Percentiles rank a stretch among this genome's conserved stretches.
Conservation (phyloP, 92 coral and sea anemone genomes). For the Paragorgia papillata region DNA sequence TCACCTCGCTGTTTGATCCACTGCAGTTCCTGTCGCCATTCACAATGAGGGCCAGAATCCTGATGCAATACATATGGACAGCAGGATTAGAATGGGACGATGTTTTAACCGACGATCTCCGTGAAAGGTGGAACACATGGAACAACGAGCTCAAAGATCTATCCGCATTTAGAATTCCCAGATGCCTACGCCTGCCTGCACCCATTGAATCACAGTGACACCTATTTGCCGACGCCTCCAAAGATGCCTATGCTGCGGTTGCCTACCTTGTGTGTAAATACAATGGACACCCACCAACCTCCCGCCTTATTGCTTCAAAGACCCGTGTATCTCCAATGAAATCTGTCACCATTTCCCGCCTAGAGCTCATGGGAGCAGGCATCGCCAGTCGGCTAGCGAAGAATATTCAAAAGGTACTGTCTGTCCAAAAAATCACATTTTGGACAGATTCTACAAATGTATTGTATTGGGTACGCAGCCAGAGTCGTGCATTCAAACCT, state of each 20-base stretch:
- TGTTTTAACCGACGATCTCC: slow-evolving; percentile 33
- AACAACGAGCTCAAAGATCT: slow-evolving; percentile 12
- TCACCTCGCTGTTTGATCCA: slow-evolving; percentile 57
- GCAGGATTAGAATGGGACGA: slow-evolving; percentile 56
- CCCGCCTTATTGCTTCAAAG: slow-evolving; percentile 27
- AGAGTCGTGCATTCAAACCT: slow-evolving; percentile 9
- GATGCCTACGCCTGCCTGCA: slow-evolving; percentile 1
- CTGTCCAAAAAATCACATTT: neutral
- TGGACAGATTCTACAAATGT: slow-evolving; percentile 38
- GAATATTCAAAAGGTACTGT: neutral
- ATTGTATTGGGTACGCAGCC: slow-evolving; percentile 22
- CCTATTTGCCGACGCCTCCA: too few relatives aligned
- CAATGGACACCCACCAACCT: slow-evolving; percentile 6
- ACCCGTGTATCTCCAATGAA: slow-evolving; percentile 29
- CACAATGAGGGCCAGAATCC: slow-evolving; percentile 49
- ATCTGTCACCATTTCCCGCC: slow-evolving; percentile 18
- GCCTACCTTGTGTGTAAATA: slow-evolving; percentile 41
- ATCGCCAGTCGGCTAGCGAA: slow-evolving; percentile 22
- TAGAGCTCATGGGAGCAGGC: slow-evolving; percentile 33
- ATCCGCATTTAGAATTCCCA: neutral
- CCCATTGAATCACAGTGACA: neutral
- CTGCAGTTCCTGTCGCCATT: slow-evolving; percentile 54
- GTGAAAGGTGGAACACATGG: slow-evolving; percentile 36
- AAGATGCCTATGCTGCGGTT: slow-evolving; percentile 36
- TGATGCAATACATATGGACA: slow-evolving; percentile 26